Evolutionary conservation across 2,888 invertebrate species (phyloP).

Genomic region (Coelinius sp.): DNA sequence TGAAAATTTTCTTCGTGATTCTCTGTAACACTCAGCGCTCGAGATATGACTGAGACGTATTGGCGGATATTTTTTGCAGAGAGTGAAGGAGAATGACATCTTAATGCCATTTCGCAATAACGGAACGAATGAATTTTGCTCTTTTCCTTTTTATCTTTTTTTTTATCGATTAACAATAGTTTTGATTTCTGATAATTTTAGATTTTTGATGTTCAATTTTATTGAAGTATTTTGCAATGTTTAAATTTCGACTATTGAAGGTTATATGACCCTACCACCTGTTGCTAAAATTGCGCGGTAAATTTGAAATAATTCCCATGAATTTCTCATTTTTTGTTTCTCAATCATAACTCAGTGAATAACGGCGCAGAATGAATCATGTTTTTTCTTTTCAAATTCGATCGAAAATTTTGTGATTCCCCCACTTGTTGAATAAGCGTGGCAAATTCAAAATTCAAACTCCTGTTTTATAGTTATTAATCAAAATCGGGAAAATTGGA

Average conservation of each 20-base stretch:
- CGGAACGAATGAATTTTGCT: neutral
- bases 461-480: neutral
- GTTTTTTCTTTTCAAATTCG: neutral
- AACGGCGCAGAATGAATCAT: too few species aligned
- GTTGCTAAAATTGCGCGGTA: neutral
- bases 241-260: too few species aligned
- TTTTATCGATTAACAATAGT: too few species aligned
- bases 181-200: too few species aligned
- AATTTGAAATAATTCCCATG: slow-evolving; percentile 1
- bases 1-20: neutral
- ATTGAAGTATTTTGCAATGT: too few species aligned
- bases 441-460: neutral
- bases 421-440: neutral
- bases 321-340: too few species aligned
- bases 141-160: neutral
- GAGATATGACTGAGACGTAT: neutral
- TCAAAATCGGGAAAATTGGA: neutral
- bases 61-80: neutral
- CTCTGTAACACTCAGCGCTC: neutral
- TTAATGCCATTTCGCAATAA: neutral
- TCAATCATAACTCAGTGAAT: too few species aligned
- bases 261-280: neutral
- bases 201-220: too few species aligned
- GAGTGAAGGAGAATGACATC: neutral
- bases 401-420: too few species aligned